Percentiles rank a stretch among this genome's conserved stretches.
Evolutionary conservation across 2,113 vertebrate genomes (phyloP).

Genomic region (Chaetorhynchus papuensis): DNA sequence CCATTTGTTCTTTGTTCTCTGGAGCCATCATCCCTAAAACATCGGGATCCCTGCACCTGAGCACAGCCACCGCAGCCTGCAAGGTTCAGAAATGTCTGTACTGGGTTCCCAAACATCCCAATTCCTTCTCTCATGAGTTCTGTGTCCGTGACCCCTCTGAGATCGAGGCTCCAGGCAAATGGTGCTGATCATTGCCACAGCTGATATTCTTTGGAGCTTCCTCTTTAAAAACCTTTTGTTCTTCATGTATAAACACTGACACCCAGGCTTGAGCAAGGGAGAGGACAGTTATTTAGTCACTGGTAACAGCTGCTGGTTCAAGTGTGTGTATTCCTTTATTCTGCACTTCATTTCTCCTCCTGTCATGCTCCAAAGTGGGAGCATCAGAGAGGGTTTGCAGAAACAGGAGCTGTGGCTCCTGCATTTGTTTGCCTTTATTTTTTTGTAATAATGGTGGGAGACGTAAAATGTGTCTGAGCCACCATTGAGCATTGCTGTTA

Average conservation of each 20-base stretch:
- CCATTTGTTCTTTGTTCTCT: neutral
- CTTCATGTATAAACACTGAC: neutral
- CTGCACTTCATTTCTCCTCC: neutral
- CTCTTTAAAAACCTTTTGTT: neutral
- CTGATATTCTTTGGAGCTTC: neutral
- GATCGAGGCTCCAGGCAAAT: neutral
- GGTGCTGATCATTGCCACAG: neutral
- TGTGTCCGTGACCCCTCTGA: neutral
- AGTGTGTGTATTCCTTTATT: neutral
- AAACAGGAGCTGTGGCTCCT: neutral
- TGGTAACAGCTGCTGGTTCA: neutral
- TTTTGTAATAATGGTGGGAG: neutral
- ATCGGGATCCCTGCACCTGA: neutral
- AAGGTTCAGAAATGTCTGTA: fast-evolving
- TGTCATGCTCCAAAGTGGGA: neutral
- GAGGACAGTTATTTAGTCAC: neutral
- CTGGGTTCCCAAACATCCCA: neutral
- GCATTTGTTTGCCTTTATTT: neutral
- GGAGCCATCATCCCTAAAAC: neutral
- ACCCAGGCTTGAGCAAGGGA: neutral
- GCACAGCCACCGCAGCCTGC: neutral
- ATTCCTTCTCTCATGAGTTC: neutral
- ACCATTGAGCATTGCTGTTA: neutral
- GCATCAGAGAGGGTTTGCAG: neutral
- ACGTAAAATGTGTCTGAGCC: neutral